Evolutionary conservation across 2,113 vertebrate species (phyloP).

Genomic region (Geococcyx californianus): DNA sequence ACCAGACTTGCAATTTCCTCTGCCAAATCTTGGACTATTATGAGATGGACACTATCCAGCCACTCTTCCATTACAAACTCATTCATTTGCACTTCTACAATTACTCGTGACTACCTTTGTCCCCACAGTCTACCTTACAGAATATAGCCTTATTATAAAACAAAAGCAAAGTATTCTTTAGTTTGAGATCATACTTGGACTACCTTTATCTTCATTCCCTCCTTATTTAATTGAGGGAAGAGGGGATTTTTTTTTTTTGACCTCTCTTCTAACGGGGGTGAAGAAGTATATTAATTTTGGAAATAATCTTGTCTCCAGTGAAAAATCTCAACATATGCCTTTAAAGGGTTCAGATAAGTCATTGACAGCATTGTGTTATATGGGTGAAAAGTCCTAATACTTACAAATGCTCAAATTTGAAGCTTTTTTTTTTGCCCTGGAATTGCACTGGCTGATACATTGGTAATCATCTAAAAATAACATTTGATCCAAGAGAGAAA

Average conservation of each 20-base stretch:
- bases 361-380: not conserved
- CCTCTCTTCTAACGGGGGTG: not conserved
- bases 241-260: not conserved
- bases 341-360: not conserved
- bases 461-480: not conserved
- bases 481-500: not conserved
- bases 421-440: not conserved
- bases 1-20: slow-evolving; percentile 35
- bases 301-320: not conserved
- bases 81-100: not conserved
- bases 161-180: not conserved
- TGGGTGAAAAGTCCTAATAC: slow-evolving; percentile 11
- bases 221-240: not conserved
- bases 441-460: not conserved
- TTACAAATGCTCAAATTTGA: not conserved
- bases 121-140: not conserved
- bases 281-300: not conserved
- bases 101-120: not conserved
- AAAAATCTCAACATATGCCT: not conserved
- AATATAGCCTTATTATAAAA: not conserved
- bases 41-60: not conserved
- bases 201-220: not conserved
- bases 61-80: not conserved
- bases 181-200: not conserved
- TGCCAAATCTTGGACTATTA: not conserved